Percentiles rank a stretch among this genome's conserved stretches.
Evolutionary conservation across 2,797 vertebrate species (phyloP).

Genomic region (Pempheris klunzingeri): DNA sequence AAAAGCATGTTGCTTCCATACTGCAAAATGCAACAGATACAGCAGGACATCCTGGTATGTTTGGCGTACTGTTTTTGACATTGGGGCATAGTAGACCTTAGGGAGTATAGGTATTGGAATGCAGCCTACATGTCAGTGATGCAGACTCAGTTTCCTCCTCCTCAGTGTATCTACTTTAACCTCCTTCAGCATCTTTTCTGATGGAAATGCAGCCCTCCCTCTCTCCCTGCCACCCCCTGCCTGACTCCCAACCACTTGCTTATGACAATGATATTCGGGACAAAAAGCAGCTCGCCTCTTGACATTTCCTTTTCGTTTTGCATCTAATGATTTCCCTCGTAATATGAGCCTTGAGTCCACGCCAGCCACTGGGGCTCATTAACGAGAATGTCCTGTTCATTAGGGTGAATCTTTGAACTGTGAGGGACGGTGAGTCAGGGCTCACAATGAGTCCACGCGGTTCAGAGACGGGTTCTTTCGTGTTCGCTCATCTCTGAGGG

Average conservation of each 20-base stretch:
- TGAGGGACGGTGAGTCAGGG: background rate
- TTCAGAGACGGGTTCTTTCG: constrained; percentile 16
- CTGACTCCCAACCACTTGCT: background rate
- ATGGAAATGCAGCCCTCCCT: constrained; percentile 8
- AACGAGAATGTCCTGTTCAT: constrained; percentile 20
- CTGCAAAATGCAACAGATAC: too few species aligned
- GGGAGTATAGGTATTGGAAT: too few species aligned
- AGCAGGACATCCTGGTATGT: too few species aligned
- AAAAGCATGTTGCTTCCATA: too few species aligned
- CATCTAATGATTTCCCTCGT: constrained; percentile 1
- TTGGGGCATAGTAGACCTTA: too few species aligned
- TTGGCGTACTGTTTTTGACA: too few species aligned
- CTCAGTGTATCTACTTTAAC: background rate
- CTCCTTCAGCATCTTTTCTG: background rate
- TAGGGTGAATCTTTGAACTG: constrained; percentile 32
- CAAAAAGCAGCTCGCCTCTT: constrained; percentile 4
- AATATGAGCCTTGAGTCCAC: background rate
- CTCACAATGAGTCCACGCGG: background rate
- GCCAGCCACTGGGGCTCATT: constrained; percentile 20
- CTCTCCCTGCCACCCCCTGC: background rate
- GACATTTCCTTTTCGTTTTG: constrained; percentile 24
- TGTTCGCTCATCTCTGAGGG: constrained; percentile 6
- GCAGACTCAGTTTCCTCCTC: background rate
- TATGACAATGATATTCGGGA: constrained; percentile 22
- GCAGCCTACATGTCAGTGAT: too few species aligned